Percentiles rank a stretch among this genome's conserved stretches.
Conservation (phyloP, 2,797 vertebrate species). For the Acanthiza pusilla region DNA sequence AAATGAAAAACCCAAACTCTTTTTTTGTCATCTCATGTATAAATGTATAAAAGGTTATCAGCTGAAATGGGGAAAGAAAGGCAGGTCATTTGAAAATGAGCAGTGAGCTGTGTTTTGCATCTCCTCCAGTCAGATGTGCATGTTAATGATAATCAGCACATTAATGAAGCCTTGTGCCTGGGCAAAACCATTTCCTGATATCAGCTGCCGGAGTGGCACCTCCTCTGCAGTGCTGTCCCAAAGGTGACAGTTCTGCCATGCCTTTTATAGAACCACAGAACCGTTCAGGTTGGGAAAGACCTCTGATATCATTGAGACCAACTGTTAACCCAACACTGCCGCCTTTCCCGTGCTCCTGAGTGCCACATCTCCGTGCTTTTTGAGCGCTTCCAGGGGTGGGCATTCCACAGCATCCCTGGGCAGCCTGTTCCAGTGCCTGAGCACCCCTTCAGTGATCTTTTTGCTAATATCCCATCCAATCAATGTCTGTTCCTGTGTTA, state of each 20-base stretch:
- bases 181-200: neutral
- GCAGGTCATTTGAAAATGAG: neutral
- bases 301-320: neutral
- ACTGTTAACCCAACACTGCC: neutral
- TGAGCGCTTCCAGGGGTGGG: fast-evolving
- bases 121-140: fast-evolving
- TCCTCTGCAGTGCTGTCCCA: neutral
- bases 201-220: neutral
- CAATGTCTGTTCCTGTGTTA: neutral
- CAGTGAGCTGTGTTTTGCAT: neutral
- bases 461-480: neutral
- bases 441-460: neutral
- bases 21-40: neutral
- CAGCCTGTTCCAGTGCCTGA: neutral
- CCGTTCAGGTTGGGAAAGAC: neutral
- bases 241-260: neutral
- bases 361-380: neutral
- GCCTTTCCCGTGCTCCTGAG: fast-evolving
- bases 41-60: neutral
- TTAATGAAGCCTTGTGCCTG: neutral
- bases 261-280: neutral
- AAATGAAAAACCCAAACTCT: neutral
- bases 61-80: neutral
- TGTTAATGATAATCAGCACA: neutral
- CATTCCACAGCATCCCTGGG: neutral